Percentiles rank a stretch among this genome's conserved stretches.
These are phyloP conservation scores for Actinostola sp. DNA, from an alignment of 92 coral and sea anemone species.

Conservation along the genomic window DNA sequence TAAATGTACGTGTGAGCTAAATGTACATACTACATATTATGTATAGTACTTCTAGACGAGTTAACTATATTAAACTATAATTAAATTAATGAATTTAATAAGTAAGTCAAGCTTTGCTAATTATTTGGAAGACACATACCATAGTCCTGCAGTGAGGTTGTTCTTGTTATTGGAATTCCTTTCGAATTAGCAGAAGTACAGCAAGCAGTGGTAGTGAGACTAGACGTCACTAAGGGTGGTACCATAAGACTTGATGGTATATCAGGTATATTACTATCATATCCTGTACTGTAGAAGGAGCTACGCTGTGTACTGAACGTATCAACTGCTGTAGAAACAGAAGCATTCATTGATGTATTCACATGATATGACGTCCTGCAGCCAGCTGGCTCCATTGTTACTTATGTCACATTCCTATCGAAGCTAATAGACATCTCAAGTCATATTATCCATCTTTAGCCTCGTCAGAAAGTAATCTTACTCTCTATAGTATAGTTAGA, in stretches of 20 bases:
- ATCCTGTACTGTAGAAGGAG: background rate
- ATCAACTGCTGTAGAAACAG: background rate
- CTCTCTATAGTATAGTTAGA: background rate
- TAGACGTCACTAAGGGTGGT: constrained; percentile 12
- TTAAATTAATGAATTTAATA: too few relatives aligned
- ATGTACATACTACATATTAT: too few relatives aligned
- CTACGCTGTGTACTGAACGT: background rate
- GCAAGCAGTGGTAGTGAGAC: background rate
- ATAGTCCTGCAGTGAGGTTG: too few relatives aligned
- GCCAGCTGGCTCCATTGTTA: constrained; percentile 7
- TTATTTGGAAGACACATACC: too few relatives aligned
- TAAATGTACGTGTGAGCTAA: too few relatives aligned
- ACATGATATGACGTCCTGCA: too few relatives aligned
- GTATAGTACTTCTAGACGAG: too few relatives aligned
- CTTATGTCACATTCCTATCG: background rate
- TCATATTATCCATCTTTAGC: background rate
- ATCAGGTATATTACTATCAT: constrained; percentile 2
- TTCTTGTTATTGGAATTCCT: too few relatives aligned
- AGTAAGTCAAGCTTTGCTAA: too few relatives aligned
- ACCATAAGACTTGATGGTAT: constrained; percentile 25
- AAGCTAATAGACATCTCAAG: background rate
- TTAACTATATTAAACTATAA: too few relatives aligned
- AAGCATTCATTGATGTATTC: constrained; percentile 2
- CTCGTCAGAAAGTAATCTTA: background rate
- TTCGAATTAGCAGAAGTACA: background rate